Conservation (phyloP, 2,888 invertebrate species). For the Drosophila koepferae region DNA sequence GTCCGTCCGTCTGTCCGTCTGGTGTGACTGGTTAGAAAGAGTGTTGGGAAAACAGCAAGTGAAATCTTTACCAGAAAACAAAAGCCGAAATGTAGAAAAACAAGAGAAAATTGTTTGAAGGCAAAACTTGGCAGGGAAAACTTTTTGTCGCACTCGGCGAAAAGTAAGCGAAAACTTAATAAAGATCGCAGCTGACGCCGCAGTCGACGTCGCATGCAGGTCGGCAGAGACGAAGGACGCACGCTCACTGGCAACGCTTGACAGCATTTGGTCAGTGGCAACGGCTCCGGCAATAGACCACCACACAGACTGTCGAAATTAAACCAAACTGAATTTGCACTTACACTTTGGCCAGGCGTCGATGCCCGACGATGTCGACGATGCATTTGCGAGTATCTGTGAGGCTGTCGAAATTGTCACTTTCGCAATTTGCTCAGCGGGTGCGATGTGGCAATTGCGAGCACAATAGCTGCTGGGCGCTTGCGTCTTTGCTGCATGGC, state of each 20-base stretch:
- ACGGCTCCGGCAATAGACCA: slow-evolving; percentile 33
- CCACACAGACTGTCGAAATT: slow-evolving; percentile 76
- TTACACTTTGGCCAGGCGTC: slow-evolving; percentile 62
- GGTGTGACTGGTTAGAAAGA: slow-evolving; percentile 8
- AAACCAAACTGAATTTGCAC: slow-evolving; percentile 81
- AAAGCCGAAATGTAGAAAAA: slow-evolving; percentile 78
- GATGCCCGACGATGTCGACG: slow-evolving; percentile 1
- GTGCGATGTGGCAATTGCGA: slow-evolving; percentile 37
- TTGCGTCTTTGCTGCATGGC: slow-evolving; percentile 52
- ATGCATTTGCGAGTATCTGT: slow-evolving; percentile 23
- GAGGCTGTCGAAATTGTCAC: slow-evolving; percentile 78
- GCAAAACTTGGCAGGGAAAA: slow-evolving; percentile 69
- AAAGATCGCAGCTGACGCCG: slow-evolving; percentile 77
- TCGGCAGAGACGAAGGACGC: neutral
- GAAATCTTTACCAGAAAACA: slow-evolving; percentile 81
- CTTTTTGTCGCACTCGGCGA: slow-evolving; percentile 75
- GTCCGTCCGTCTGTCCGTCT: neutral
- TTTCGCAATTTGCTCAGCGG: slow-evolving; percentile 74
- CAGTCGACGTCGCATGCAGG: slow-evolving; percentile 14
- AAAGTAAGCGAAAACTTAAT: slow-evolving; percentile 82
- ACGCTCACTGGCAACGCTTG: slow-evolving; percentile 27
- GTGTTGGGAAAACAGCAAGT: slow-evolving; percentile 62
- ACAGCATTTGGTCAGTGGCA: slow-evolving; percentile 69
- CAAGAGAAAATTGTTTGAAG: slow-evolving; percentile 70
- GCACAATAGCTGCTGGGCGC: slow-evolving; percentile 59